A percentile compares a stretch with the other conserved stretches of the same genome.
Conservation (phyloP, 1,140 invertebrate species). For the Asbolus verrucosus region DNA sequence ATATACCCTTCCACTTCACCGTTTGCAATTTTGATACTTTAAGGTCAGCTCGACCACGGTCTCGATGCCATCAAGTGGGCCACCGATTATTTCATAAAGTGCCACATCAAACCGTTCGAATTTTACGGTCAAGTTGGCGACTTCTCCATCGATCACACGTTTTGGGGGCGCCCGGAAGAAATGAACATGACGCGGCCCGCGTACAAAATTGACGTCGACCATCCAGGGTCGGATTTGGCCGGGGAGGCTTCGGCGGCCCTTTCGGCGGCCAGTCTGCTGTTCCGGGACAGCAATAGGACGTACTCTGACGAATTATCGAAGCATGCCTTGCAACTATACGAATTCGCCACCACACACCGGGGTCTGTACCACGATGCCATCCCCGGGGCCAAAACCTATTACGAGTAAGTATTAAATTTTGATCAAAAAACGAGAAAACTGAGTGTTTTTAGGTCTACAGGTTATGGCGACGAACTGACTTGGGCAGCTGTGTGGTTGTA, state of each 20-base stretch:
- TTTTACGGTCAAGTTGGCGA: slow-evolving; percentile 74
- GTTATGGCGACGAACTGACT: slow-evolving; percentile 73
- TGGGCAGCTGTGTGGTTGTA: slow-evolving; percentile 76
- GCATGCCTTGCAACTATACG: slow-evolving; percentile 71
- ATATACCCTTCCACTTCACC: not conserved
- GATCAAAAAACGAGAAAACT: not conserved
- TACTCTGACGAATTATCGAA: slow-evolving; percentile 68
- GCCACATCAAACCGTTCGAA: slow-evolving; percentile 68
- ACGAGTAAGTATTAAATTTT: slow-evolving; percentile 64
- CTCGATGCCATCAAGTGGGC: slow-evolving; percentile 71
- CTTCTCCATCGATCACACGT: slow-evolving; percentile 69
- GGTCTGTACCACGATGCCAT: slow-evolving; percentile 73
- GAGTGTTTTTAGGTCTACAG: slow-evolving; percentile 65
- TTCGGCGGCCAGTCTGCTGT: slow-evolving; percentile 70
- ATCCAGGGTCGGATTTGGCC: slow-evolving; percentile 74
- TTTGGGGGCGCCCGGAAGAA: slow-evolving; percentile 74
- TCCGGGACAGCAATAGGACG: slow-evolving; percentile 65
- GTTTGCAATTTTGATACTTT: too few species aligned
- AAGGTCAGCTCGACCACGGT: slow-evolving; percentile 65
- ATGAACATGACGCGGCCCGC: slow-evolving; percentile 72
- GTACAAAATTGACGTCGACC: slow-evolving; percentile 70
- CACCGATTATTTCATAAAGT: slow-evolving; percentile 75
- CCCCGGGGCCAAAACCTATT: slow-evolving; percentile 68
- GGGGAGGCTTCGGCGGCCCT: slow-evolving; percentile 74
- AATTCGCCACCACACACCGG: slow-evolving; percentile 70